phyloP scores from a whole-genome alignment of 1,140 invertebrate species.

The Pseudoatta argentina region DNA sequence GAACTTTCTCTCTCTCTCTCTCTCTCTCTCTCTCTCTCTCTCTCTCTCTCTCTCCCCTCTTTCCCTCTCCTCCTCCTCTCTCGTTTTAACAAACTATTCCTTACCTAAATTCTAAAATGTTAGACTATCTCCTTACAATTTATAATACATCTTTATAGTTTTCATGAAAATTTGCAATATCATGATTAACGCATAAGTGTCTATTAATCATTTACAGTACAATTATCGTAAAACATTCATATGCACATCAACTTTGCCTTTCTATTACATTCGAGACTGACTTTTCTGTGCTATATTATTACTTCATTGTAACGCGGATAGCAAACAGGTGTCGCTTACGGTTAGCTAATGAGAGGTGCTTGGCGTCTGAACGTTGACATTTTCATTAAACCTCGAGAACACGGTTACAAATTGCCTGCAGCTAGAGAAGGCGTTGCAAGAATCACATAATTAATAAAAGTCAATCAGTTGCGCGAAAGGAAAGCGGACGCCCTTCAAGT shows the following conservation, averaged over 20 bases:
- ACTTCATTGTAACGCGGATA: slow-evolving; percentile 38
- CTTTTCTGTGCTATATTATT: neutral
- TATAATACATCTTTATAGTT: slow-evolving; percentile 33
- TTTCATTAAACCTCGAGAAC: slow-evolving; percentile 59
- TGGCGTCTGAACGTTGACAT: slow-evolving; percentile 46
- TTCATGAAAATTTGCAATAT: slow-evolving; percentile 18
- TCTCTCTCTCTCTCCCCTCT: neutral
- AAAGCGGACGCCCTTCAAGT: slow-evolving; percentile 1
- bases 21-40: neutral
- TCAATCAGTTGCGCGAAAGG: slow-evolving; percentile 16
- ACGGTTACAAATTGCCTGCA: slow-evolving; percentile 45
- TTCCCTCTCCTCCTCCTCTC: neutral
- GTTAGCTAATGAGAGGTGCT: slow-evolving; percentile 48
- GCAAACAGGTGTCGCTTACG: slow-evolving; percentile 54
- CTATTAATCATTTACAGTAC: neutral
- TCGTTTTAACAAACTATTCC: neutral
- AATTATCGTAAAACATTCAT: neutral
- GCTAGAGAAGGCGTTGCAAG: slow-evolving; percentile 38
- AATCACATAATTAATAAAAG: slow-evolving; percentile 63
- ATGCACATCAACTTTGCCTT: too few species aligned
- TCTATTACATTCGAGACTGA: neutral
- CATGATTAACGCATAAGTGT: neutral
- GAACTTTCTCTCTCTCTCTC: slow-evolving; percentile 30
- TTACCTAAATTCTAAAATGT: slow-evolving; percentile 4
- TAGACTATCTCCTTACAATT: slow-evolving; percentile 37